A percentile compares a stretch with the other conserved stretches of the same genome.
phyloP scores from a whole-genome alignment of 2,888 invertebrate genomes.

The Chymomyza caudatula region DNA sequence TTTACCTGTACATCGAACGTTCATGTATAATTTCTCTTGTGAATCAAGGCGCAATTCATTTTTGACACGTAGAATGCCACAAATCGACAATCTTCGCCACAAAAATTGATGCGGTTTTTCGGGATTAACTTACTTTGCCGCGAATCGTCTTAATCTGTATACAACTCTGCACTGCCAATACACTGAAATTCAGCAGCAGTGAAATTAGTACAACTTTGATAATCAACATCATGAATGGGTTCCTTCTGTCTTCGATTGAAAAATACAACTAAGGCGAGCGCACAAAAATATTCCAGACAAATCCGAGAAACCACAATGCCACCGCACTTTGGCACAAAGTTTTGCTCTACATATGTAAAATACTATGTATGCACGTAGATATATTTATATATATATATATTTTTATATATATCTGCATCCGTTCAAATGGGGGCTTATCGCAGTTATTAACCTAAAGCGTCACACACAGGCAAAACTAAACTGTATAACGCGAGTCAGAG shows the following conservation, averaged over 20 bases:
- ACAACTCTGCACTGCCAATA: conserved; percentile 14
- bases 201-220: conserved; percentile 23
- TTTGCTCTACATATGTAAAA: too few species aligned
- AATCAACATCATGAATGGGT: conserved; percentile 27
- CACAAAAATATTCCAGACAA: not conserved
- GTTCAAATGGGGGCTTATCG: not conserved
- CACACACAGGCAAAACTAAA: not conserved
- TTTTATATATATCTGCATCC: not conserved
- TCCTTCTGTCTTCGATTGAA: conserved; percentile 8
- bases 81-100: too few species aligned
- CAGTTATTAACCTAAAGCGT: not conserved
- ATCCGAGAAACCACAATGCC: too few species aligned
- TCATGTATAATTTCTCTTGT: too few species aligned
- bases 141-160: fast-evolving
- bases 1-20: too few species aligned
- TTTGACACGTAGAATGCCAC: too few species aligned
- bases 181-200: conserved; percentile 26
- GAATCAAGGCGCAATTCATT: too few species aligned
- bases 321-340: too few species aligned
- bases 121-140: not conserved
- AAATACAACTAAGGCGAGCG: conserved; percentile 27
- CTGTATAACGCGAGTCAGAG: too few species aligned
- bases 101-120: too few species aligned
- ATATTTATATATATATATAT: not conserved
- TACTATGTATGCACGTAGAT: too few species aligned